Conservation (phyloP, 2,888 invertebrate genomes). For the Sinopyrophorus schimmeli region DNA sequence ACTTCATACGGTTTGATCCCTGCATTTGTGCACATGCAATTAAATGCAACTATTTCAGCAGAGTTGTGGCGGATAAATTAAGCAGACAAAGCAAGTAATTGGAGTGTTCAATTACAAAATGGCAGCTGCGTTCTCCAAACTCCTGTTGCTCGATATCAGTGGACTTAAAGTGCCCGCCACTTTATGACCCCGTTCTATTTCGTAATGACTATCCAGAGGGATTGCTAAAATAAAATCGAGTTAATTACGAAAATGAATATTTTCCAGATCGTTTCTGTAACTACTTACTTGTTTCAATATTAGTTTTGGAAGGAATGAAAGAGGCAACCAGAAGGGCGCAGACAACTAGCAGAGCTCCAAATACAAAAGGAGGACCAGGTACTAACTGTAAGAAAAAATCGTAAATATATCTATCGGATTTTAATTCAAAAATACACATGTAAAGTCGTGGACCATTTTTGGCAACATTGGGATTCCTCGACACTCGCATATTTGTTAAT, state of each 20-base stretch:
- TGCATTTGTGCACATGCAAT: no score
- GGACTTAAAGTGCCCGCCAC: conserved; percentile 78
- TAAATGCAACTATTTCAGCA: conserved; percentile 8
- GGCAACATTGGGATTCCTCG: no score
- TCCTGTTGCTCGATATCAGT: conserved; percentile 63
- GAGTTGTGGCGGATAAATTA: conserved; percentile 10
- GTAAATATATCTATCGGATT: no score
- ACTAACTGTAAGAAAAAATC: conserved; percentile 68
- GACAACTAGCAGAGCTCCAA: conserved; percentile 95
- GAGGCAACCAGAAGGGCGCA: conserved; percentile 92
- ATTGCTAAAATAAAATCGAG: conserved; percentile 50
- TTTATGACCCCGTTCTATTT: conserved; percentile 77
- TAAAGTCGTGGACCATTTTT: no score
- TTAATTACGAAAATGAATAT: background rate
- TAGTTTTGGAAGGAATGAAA: conserved; percentile 67
- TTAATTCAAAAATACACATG: no score
- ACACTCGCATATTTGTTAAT: no score
- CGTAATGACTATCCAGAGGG: conserved; percentile 78
- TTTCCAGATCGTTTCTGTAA: background rate
- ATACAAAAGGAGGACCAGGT: conserved; percentile 98
- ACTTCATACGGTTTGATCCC: no score
- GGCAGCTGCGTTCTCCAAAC: conserved; percentile 50
- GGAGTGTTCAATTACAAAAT: conserved; percentile 45
- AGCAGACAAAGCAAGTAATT: conserved; percentile 1
- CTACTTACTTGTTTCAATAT: conserved; percentile 65